Conservation (phyloP, 2,888 invertebrate genomes). For the Syritta pipiens region DNA sequence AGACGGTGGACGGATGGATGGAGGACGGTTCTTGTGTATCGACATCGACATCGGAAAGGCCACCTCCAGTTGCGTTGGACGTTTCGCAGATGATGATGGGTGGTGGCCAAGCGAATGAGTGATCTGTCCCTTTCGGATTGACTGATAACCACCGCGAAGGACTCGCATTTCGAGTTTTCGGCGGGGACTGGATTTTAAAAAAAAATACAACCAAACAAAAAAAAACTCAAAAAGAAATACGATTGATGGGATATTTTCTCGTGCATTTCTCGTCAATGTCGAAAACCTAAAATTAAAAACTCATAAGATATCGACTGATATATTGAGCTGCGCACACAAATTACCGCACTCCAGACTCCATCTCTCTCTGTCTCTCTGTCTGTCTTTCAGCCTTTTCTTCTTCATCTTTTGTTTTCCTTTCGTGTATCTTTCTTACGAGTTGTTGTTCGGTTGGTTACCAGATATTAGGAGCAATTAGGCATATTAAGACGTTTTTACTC, state of each 20-base stretch:
- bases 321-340: constrained; percentile 76
- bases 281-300: constrained; percentile 79
- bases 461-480: constrained; percentile 67
- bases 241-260: constrained; percentile 75
- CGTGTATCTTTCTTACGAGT: background rate
- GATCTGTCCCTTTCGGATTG: constrained; percentile 66
- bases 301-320: constrained; percentile 80
- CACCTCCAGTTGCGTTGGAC: too few relatives aligned
- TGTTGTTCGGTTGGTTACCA: constrained; percentile 45
- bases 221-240: constrained; percentile 72
- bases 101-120: constrained; percentile 60
- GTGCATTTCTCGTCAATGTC: constrained; percentile 63
- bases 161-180: constrained; percentile 55
- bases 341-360: too few relatives aligned
- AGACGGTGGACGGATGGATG: constrained; percentile 9
- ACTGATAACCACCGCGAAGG: constrained; percentile 63
- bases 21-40: too few relatives aligned
- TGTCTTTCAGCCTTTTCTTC: background rate
- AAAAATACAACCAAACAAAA: constrained; percentile 44
- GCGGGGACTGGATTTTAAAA: constrained; percentile 47
- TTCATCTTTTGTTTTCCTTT: constrained; percentile 5
- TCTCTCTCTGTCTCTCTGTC: too few relatives aligned
- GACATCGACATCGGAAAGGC: too few relatives aligned
- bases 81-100: constrained; percentile 52
- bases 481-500: constrained; percentile 68